Evolutionary conservation across 2,797 vertebrate genomes (phyloP).

Genomic region (Periophthalmus magnuspinnatus): DNA sequence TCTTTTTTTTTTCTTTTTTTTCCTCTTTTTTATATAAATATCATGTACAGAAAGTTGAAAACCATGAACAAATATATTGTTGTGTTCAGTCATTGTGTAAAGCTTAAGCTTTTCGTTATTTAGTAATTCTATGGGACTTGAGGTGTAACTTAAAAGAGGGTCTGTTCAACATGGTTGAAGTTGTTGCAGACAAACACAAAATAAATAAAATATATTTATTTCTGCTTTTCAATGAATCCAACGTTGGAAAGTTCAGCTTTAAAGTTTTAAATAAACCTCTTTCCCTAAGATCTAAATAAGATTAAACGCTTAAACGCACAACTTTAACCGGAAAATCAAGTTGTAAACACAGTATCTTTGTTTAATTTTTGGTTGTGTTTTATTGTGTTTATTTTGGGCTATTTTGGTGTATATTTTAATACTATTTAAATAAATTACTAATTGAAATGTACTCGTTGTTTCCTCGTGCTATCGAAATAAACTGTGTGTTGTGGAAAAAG

Average conservation of each 20-base stretch:
- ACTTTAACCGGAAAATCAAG: not conserved
- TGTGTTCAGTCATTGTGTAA: not conserved
- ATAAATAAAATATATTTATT: not conserved
- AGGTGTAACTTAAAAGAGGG: not conserved
- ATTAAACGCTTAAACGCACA: not conserved
- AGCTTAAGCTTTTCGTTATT: not conserved
- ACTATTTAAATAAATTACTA: not conserved
- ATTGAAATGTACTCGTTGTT: not conserved
- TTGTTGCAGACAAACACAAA: not conserved
- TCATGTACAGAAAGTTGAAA: too few species aligned
- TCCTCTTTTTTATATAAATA: too few species aligned
- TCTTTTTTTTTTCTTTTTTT: too few species aligned
- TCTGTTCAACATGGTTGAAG: not conserved
- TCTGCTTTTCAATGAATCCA: not conserved
- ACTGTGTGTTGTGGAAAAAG: slow-evolving; percentile 37
- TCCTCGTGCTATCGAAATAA: not conserved
- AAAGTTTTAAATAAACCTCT: not conserved
- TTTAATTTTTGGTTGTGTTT: not conserved
- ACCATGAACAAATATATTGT: too few species aligned
- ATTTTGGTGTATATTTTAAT: not conserved
- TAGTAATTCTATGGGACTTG: not conserved
- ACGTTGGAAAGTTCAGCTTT: not conserved
- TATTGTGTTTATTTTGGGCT: not conserved
- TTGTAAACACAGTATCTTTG: not conserved
- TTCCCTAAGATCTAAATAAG: not conserved